Evolutionary conservation across 2,888 invertebrate genomes (phyloP), one percentile per base, ranked within the genome.

Genomic region (Crepidodera aurea): DNA sequence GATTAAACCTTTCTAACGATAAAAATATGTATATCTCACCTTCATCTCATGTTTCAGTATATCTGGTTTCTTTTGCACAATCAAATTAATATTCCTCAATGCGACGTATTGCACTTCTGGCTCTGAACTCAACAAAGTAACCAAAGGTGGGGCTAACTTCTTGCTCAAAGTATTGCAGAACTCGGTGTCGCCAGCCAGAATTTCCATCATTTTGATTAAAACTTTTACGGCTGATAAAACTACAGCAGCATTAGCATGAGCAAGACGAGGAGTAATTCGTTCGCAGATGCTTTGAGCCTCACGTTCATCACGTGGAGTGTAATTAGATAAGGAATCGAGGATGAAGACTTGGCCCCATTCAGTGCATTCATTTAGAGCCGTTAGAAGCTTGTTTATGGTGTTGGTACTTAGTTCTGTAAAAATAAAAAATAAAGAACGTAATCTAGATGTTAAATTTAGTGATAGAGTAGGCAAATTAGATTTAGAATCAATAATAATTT

Each of bases 41-140:
- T 99, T 99, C 98, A 99, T 98, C 83, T 99, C 99, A 76, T 98
- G 97, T 80, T 99, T 99, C 44, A 99, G 83, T 71, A 99, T 98
- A 64, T 99, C 99, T 0, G 98, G 96, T 40, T 98, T 87, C 82
- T 99, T 99, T 83, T 99, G 99, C 12, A 99, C 99, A 67, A 99
- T 99, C 46, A 99, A 86, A 83, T 99, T 99, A 77, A 99, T 99
- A 81, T 99, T 99, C 70, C 99, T 84, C 61, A 99, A 83, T 0
- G 99, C 99, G 2, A 99, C 99, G 79, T 99, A 99, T 82, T 99
- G 99, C 51, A 99, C 98, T 82, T 99, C 99, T 0, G 99, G 97
- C 81, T 99, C 99, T 0, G 98, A 96, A 42, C 97, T 97, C 7
- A 99, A 86, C 56, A 99, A 84, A 0, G 99, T 99, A 6, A 99